These are phyloP conservation scores for Empis stercorea DNA, from an alignment of 2,888 invertebrate genomes.

Conservation along the genomic window DNA sequence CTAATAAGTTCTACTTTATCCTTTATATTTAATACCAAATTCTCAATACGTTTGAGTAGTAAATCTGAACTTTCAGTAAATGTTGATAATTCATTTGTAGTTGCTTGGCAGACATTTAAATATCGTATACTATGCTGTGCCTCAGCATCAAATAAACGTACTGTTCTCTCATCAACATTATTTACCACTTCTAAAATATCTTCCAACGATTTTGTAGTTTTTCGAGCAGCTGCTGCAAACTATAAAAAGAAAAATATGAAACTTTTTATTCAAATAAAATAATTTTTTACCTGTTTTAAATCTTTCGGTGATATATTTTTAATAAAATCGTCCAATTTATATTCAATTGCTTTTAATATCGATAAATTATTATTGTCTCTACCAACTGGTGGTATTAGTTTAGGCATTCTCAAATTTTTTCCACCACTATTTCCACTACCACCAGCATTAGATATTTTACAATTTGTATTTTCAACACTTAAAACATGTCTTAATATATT, in stretches of 20 bases:
- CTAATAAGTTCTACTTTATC: constrained; percentile 14
- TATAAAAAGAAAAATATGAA: constrained; percentile 6
- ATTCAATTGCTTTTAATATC: constrained; percentile 3
- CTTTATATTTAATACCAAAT: constrained; percentile 20
- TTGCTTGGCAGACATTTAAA: constrained; percentile 22
- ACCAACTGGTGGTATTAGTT: constrained; percentile 16
- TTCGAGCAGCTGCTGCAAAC: constrained; percentile 13
- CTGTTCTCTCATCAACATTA: constrained; percentile 25
- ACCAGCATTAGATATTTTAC: constrained; percentile 1
- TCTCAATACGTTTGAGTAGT: constrained; percentile 26
- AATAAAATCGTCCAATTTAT: background rate
- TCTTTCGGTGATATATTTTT: background rate
- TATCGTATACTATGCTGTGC: constrained; percentile 17
- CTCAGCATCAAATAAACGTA: constrained; percentile 19
- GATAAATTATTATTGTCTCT: constrained; percentile 9
- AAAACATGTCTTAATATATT: constrained; percentile 21
- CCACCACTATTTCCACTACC: too few relatives aligned
- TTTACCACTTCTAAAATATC: constrained; percentile 23
- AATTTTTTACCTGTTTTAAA: constrained; percentile 1
- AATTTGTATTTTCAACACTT: constrained; percentile 17
- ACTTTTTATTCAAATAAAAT: background rate
- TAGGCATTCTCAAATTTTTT: constrained; percentile 6
- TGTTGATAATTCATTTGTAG: constrained; percentile 24
- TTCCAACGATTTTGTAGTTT: constrained; percentile 22
- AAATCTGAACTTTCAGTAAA: constrained; percentile 28